phyloP scores from a whole-genome alignment of 2,113 vertebrate genomes.

The Hippocampus guttulatus region DNA sequence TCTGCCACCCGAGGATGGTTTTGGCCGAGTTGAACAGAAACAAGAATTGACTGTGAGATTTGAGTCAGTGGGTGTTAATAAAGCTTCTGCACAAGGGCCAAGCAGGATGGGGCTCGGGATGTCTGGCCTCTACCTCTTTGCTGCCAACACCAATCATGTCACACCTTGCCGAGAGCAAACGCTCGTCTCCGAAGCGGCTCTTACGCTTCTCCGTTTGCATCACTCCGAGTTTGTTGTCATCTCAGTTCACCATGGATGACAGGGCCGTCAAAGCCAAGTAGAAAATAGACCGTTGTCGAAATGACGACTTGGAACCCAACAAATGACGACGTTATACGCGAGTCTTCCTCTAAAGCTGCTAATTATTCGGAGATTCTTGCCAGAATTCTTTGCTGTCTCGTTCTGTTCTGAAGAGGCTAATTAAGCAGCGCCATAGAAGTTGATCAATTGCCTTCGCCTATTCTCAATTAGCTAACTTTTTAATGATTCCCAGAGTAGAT shows the following conservation, averaged over 20 bases:
- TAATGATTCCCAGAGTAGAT: conserved; percentile 18
- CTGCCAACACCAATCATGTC: conserved; percentile 43
- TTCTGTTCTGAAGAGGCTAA: conserved; percentile 10
- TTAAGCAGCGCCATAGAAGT: conserved; percentile 9
- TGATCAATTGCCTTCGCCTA: conserved; percentile 11
- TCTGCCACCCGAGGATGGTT: conserved; percentile 35
- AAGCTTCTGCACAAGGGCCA: conserved; percentile 33
- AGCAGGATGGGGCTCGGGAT: conserved; percentile 25
- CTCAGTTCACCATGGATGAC: not conserved
- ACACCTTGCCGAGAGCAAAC: conserved; percentile 37
- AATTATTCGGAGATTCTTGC: conserved; percentile 5
- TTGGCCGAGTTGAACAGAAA: conserved; percentile 27
- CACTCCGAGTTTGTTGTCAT: conserved; percentile 7
- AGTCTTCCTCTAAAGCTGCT: not conserved
- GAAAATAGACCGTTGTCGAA: not conserved
- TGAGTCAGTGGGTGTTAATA: conserved; percentile 24
- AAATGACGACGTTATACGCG: not conserved
- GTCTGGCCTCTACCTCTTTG: conserved; percentile 35
- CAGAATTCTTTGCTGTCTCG: conserved; percentile 7
- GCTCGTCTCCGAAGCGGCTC: conserved; percentile 30
- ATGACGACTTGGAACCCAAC: not conserved
- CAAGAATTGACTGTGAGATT: conserved; percentile 31
- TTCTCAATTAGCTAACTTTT: conserved; percentile 15
- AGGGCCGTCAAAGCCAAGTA: not conserved
- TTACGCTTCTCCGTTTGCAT: conserved; percentile 14